These are phyloP conservation scores for Nasonovia ribisnigri DNA, from an alignment of 2,888 invertebrate genomes.

Conservation along the genomic window DNA sequence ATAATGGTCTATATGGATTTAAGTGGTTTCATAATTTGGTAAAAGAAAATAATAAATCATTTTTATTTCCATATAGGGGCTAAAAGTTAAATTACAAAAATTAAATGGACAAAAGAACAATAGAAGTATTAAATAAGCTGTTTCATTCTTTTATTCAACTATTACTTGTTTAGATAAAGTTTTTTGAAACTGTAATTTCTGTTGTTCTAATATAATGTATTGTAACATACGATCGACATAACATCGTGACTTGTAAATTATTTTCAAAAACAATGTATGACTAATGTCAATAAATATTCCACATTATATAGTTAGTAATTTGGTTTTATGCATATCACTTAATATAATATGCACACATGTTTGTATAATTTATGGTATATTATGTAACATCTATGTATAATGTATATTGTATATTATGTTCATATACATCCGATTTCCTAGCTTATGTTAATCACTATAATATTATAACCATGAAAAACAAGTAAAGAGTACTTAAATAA, in stretches of 20 bases:
- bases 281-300: background rate
- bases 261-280: background rate
- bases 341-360: background rate
- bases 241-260: background rate
- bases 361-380: background rate
- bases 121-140: constrained; percentile 1
- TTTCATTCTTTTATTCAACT: constrained; percentile 33
- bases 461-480: background rate
- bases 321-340: background rate
- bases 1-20: background rate
- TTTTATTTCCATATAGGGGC: background rate
- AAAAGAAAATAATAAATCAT: constrained; percentile 42
- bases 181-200: background rate
- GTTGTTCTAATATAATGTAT: background rate
- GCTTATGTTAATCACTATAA: background rate
- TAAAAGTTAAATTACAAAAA: constrained; percentile 15
- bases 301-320: background rate
- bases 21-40: constrained; percentile 11
- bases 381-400: background rate
- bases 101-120: constrained; percentile 47
- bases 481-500: background rate
- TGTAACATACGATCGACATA: background rate
- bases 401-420: background rate
- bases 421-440: background rate
- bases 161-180: constrained; percentile 22